phyloP scores from a whole-genome alignment of 2,113 vertebrate genomes.

The Aspidoscelis tigris region DNA sequence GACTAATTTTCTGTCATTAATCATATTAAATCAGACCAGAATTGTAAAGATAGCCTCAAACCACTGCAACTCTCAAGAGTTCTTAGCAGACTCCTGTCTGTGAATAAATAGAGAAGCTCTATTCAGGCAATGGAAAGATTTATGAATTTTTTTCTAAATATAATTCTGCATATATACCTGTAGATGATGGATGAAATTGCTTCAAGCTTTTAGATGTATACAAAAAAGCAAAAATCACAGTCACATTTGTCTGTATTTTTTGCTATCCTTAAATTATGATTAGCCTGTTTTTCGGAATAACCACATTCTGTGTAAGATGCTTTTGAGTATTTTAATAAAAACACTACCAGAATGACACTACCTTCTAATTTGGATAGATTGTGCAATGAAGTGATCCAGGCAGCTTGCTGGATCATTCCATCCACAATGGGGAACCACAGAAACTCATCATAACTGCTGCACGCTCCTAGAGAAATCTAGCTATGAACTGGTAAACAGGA shows the following conservation, averaged over 20 bases:
- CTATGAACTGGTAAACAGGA: no score
- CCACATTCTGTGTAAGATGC: neutral
- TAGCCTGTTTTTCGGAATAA: conserved; percentile 15
- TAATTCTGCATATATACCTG: conserved; percentile 46
- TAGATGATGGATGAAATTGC: conserved; percentile 56
- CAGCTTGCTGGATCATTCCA: no score
- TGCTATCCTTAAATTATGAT: conserved; percentile 12
- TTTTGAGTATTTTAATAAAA: neutral
- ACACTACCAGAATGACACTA: neutral
- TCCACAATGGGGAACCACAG: no score
- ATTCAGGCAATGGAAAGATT: conserved; percentile 54
- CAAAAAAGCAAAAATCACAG: conserved; percentile 26
- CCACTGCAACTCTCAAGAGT: conserved; percentile 43
- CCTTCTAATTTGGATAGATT: no score
- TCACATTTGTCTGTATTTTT: neutral
- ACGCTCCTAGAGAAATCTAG: no score
- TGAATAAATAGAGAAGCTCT: conserved; percentile 8
- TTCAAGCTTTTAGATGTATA: conserved; percentile 44
- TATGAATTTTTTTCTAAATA: conserved; percentile 50
- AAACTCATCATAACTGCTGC: no score
- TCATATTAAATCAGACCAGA: conserved; percentile 73
- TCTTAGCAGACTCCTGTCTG: conserved; percentile 51
- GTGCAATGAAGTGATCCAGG: no score
- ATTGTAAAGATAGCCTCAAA: conserved; percentile 68
- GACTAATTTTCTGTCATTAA: conserved; percentile 79